phyloP scores from a whole-genome alignment of 2,888 invertebrate species.

The Thymelicus sylvestris region DNA sequence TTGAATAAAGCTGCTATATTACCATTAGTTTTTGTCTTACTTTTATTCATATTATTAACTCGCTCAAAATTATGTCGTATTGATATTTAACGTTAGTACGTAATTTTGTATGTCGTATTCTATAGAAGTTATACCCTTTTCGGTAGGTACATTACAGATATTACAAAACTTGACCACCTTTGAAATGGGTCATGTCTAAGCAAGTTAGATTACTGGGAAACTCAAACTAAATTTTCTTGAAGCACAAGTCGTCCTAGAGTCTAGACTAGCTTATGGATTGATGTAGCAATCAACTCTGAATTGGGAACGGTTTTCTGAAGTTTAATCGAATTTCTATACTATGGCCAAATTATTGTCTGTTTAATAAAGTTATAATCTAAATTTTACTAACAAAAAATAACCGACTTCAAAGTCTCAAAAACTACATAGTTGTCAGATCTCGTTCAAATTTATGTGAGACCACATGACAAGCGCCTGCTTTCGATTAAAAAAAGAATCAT shows the following conservation, averaged over 20 bases:
- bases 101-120: too few relatives aligned
- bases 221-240: conserved; percentile 12
- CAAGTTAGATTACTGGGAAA: conserved; percentile 14
- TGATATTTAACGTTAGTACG: too few relatives aligned
- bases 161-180: background rate
- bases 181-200: conserved; percentile 4
- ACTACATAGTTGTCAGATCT: too few relatives aligned
- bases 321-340: conserved; percentile 10
- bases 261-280: conserved; percentile 6
- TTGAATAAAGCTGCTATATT: too few relatives aligned
- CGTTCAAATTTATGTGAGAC: too few relatives aligned
- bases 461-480: too few relatives aligned
- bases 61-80: too few relatives aligned
- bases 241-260: conserved; percentile 1
- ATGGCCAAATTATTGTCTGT: background rate
- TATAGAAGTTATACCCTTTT: background rate
- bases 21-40: too few relatives aligned
- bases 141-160: background rate
- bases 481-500: too few relatives aligned
- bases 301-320: background rate
- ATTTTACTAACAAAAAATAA: too few relatives aligned
- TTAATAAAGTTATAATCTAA: background rate
- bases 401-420: too few relatives aligned
- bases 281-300: conserved; percentile 19
- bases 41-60: too few relatives aligned